Conservation (phyloP, 2,888 invertebrate species). For the Tetanocera ferruginea region DNA sequence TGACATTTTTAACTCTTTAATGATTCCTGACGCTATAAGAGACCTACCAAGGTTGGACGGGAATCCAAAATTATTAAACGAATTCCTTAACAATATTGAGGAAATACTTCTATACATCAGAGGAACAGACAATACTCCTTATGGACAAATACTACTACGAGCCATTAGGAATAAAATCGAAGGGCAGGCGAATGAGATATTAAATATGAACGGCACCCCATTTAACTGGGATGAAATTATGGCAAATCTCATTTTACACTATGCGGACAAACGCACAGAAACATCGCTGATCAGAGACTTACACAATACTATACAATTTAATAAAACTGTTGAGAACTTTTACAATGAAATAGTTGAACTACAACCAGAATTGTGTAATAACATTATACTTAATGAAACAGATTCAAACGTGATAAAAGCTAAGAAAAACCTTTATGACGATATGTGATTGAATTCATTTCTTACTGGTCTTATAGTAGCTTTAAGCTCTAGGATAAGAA, state of each 20-base stretch:
- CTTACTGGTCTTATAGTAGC: slow-evolving; percentile 51
- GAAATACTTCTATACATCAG: slow-evolving; percentile 40
- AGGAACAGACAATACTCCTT: slow-evolving; percentile 28
- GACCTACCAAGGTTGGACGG: slow-evolving; percentile 40
- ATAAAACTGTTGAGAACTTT: slow-evolving; percentile 43
- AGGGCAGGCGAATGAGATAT: slow-evolving; percentile 18
- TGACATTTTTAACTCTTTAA: not conserved
- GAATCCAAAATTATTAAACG: not conserved
- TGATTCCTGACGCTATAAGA: slow-evolving; percentile 47
- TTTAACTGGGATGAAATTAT: slow-evolving; percentile 34
- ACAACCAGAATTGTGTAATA: slow-evolving; percentile 43
- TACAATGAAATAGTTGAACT: slow-evolving; percentile 46
- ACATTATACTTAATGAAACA: slow-evolving; percentile 47
- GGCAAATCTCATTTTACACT: not conserved
- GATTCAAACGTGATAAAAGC: slow-evolving; percentile 46
- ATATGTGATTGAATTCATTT: slow-evolving; percentile 49
- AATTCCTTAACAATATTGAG: slow-evolving; percentile 45
- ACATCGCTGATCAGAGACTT: slow-evolving; percentile 19
- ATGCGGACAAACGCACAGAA: slow-evolving; percentile 15
- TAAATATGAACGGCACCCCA: not conserved
- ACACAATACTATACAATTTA: slow-evolving; percentile 33
- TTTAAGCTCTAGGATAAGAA: slow-evolving; percentile 48
- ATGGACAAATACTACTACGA: not conserved
- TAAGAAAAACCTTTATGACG: slow-evolving; percentile 45
- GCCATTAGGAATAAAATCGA: slow-evolving; percentile 26